phyloP scores from a whole-genome alignment of 2,113 vertebrate genomes.

The Pollimyrus isidori region DNA sequence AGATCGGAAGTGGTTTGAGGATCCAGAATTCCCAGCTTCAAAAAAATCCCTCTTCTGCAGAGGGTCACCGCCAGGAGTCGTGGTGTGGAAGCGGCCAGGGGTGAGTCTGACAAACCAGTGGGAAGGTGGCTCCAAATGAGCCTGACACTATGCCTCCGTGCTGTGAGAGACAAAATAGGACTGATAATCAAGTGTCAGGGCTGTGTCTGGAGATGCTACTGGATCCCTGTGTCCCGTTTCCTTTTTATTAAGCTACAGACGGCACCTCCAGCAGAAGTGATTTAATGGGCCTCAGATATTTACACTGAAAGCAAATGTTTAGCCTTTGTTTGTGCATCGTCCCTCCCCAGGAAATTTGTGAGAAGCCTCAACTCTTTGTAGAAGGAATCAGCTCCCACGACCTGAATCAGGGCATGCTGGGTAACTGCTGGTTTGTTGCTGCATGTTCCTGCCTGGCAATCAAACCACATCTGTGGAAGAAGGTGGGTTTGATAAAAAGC shows the following conservation, averaged over 20 bases:
- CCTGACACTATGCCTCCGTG: background rate
- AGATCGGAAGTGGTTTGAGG: constrained; percentile 70
- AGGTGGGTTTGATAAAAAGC: background rate
- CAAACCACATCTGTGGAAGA: background rate
- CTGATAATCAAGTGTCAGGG: background rate
- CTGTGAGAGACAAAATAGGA: background rate
- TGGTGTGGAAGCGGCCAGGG: constrained; percentile 84
- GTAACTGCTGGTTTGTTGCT: constrained; percentile 1
- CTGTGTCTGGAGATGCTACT: background rate
- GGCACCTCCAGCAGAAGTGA: background rate
- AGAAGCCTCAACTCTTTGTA: background rate
- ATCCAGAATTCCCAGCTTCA: constrained; percentile 74
- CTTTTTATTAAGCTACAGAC: background rate
- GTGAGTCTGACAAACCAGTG: constrained; percentile 46
- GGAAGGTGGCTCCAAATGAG: background rate
- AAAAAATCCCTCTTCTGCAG: constrained; percentile 73
- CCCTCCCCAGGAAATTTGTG: background rate
- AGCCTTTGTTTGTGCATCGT: background rate
- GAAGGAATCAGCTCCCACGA: background rate
- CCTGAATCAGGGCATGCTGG: background rate
- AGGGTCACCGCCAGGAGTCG: constrained; percentile 53
- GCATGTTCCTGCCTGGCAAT: background rate
- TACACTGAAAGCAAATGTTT: background rate
- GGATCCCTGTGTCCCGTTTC: background rate
- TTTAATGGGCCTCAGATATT: background rate